Percentiles rank a stretch among this genome's conserved stretches.
Conservation (phyloP, 2,113 vertebrate genomes). For the Micronycteris hirsuta region DNA sequence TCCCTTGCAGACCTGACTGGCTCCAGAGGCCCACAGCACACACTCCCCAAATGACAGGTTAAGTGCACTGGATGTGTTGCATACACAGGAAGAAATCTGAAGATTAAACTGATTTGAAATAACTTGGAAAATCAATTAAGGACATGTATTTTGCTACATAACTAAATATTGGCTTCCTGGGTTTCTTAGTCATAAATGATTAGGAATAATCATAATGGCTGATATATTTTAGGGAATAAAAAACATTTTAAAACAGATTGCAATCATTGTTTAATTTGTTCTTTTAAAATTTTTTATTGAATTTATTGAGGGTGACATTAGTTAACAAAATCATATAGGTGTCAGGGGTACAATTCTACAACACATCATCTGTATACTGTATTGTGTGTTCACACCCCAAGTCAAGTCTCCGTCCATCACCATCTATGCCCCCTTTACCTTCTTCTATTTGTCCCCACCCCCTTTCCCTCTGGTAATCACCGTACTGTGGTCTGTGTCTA, state of each 20-base stretch:
- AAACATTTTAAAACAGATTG: not conserved
- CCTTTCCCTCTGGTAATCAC: not conserved
- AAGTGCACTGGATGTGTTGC: not conserved
- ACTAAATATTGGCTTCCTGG: not conserved
- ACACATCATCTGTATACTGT: not conserved
- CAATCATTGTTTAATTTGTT: constrained; percentile 15
- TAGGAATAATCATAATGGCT: constrained; percentile 26
- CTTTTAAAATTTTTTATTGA: not conserved
- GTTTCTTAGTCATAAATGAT: constrained; percentile 13
- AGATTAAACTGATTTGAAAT: not conserved
- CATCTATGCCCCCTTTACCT: not conserved
- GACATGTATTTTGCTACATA: not conserved
- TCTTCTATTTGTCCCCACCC: not conserved
- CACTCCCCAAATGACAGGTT: not conserved
- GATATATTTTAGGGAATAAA: not conserved
- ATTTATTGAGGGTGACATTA: not conserved
- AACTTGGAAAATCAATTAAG: not conserved
- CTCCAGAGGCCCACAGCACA: not conserved
- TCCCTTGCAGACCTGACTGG: not conserved
- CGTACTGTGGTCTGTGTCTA: not conserved
- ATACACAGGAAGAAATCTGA: not conserved
- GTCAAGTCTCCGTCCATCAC: not conserved
- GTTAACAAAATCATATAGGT: not conserved
- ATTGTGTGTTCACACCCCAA: not conserved
- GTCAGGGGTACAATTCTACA: not conserved